Conservation (phyloP, 2,888 invertebrate species). For the Dolichopus griseipennis region DNA sequence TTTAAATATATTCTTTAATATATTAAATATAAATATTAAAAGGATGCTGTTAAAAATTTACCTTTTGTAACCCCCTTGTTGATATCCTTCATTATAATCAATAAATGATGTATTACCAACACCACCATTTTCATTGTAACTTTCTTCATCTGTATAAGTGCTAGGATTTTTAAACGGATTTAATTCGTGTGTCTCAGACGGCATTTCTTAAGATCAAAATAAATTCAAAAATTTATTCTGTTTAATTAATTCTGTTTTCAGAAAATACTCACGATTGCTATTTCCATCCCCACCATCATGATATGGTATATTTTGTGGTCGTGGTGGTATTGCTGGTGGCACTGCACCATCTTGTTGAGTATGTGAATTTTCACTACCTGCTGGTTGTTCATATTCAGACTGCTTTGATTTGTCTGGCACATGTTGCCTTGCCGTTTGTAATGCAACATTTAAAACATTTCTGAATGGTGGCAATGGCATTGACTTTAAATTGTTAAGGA, state of each 20-base stretch:
- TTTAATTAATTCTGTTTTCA: too few species aligned
- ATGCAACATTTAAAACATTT: conserved; percentile 71
- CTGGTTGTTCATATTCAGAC: conserved; percentile 43
- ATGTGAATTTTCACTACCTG: conserved; percentile 22
- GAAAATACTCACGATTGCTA: conserved; percentile 15
- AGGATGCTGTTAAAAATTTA: too few species aligned
- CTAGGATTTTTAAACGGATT: conserved; percentile 41
- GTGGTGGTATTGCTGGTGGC: conserved; percentile 36
- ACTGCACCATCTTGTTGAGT: conserved; percentile 24
- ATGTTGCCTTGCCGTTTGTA: conserved; percentile 71
- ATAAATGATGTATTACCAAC: conserved; percentile 41
- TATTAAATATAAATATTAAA: too few species aligned
- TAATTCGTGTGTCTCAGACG: conserved; percentile 36
- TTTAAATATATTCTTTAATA: too few species aligned
- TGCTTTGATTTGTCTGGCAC: conserved; percentile 59
- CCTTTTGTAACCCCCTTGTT: conserved; percentile 39
- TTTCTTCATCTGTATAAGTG: conserved; percentile 32
- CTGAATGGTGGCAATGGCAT: conserved; percentile 67
- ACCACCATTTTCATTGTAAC: conserved; percentile 32
- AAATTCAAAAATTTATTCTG: too few species aligned
- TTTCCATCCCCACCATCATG: conserved; percentile 7
- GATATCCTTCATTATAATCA: conserved; percentile 40
- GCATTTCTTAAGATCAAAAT: conserved; percentile 16
- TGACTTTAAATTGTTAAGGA: conserved; percentile 32
- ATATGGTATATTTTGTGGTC: conserved; percentile 44